A percentile compares a stretch with the other conserved stretches of the same genome.
Evolutionary conservation across 1,140 invertebrate species (phyloP).

Genomic region (Aphaenogaster rudis): DNA sequence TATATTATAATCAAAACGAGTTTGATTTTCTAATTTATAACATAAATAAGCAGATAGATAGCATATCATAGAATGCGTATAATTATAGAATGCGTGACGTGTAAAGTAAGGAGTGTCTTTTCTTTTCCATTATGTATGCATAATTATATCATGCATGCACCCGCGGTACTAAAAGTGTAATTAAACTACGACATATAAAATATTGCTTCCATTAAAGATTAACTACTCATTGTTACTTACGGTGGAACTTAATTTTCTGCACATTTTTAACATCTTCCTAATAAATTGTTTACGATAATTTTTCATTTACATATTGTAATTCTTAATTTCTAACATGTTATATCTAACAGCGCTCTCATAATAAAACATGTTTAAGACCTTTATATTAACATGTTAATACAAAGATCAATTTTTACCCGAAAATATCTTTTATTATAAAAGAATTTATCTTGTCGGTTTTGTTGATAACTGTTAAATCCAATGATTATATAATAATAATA

Average conservation of each 20-base stretch:
- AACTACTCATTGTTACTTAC: not conserved
- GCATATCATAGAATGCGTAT: not conserved
- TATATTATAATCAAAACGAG: not conserved
- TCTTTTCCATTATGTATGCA: conserved; percentile 20
- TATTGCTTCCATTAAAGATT: conserved; percentile 43
- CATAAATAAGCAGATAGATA: not conserved
- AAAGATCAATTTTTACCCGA: not conserved
- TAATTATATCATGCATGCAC: conserved; percentile 27
- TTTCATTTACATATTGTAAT: not conserved
- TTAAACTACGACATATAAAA: conserved; percentile 31
- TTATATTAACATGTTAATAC: not conserved
- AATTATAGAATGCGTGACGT: not conserved
- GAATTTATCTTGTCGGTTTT: not conserved
- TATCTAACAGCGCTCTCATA: not conserved
- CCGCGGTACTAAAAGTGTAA: conserved; percentile 27
- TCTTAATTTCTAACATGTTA: not conserved
- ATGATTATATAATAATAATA: not conserved
- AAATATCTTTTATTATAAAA: not conserved
- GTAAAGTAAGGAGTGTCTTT: conserved; percentile 15
- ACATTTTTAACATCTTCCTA: not conserved
- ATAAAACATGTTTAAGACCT: not conserved
- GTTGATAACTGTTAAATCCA: not conserved
- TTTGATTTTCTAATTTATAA: conserved; percentile 7
- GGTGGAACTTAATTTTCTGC: not conserved
- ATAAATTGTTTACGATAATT: not conserved